Percentiles rank a stretch among this genome's conserved stretches.
These are phyloP conservation scores for Erythrocercus mccallii DNA, from an alignment of 2,113 vertebrate species.

Conservation along the genomic window DNA sequence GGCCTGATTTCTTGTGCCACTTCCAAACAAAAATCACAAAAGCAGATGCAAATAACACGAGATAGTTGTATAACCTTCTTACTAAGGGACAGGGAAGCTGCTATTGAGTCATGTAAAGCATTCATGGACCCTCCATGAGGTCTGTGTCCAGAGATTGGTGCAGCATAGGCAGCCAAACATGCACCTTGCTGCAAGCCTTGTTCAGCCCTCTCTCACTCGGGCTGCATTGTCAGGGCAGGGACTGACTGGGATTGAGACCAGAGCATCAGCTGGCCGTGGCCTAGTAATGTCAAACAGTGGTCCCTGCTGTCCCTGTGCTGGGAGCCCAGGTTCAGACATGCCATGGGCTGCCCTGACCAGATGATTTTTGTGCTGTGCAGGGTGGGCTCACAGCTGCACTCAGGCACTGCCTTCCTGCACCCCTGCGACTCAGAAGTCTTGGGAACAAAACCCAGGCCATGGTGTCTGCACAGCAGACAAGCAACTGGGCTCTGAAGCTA, in stretches of 20 bases:
- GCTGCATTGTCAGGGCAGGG: neutral
- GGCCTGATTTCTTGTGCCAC: neutral
- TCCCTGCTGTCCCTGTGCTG: neutral
- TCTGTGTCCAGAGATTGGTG: neutral
- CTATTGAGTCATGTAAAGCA: neutral
- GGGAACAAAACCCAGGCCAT: neutral
- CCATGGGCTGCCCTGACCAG: rapidly evolving
- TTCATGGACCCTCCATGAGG: neutral
- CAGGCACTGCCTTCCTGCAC: neutral
- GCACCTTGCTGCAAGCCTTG: neutral
- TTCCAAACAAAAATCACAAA: slow-evolving; percentile 9
- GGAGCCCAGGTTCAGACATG: rapidly evolving
- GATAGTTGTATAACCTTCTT: neutral
- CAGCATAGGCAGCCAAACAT: neutral
- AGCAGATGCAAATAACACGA: neutral
- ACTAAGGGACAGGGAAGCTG: neutral
- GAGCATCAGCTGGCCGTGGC: neutral
- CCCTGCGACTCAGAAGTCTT: rapidly evolving
- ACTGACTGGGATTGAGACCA: neutral
- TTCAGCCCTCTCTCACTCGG: neutral
- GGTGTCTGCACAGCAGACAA: neutral
- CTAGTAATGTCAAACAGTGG: neutral
- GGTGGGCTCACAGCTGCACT: rapidly evolving
- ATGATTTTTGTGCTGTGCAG: rapidly evolving
- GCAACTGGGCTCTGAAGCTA: neutral